Conservation (phyloP, 2,888 invertebrate species). For the Drosophila subquinaria region DNA sequence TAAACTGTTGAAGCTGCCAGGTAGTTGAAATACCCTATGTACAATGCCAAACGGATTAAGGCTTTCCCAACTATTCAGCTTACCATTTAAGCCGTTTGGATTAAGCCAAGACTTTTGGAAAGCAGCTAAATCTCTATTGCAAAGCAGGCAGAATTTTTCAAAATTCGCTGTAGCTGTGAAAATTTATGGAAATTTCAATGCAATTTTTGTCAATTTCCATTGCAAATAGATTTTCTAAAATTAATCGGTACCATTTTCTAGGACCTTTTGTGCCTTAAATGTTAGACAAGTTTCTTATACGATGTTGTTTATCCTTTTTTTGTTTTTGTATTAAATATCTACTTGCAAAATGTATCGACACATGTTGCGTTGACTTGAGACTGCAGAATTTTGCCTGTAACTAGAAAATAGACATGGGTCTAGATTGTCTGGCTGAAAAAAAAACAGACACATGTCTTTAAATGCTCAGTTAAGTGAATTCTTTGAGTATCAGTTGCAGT, state of each 20-base stretch:
- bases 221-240: too few species aligned
- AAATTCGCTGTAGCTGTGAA: not conserved
- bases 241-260: too few species aligned
- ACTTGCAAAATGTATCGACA: not conserved
- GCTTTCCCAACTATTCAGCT: not conserved
- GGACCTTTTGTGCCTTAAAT: too few species aligned
- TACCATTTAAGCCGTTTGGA: not conserved
- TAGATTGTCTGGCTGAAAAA: not conserved
- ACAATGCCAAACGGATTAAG: not conserved
- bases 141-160: not conserved
- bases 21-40: not conserved
- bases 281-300: too few species aligned
- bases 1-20: not conserved
- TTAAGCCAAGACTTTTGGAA: not conserved
- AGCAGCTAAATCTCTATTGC: not conserved
- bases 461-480: not conserved
- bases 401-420: not conserved
- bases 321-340: not conserved
- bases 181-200: not conserved
- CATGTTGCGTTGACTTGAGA: not conserved
- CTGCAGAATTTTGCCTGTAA: not conserved
- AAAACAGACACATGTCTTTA: not conserved
- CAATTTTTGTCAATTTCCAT: too few species aligned
- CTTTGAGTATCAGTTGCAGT: not conserved
- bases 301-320: too few species aligned